Percentiles rank a stretch among this genome's conserved stretches.
These are phyloP conservation scores for Chaetura pelagica DNA, from an alignment of 2,113 vertebrate genomes.

Conservation along the genomic window DNA sequence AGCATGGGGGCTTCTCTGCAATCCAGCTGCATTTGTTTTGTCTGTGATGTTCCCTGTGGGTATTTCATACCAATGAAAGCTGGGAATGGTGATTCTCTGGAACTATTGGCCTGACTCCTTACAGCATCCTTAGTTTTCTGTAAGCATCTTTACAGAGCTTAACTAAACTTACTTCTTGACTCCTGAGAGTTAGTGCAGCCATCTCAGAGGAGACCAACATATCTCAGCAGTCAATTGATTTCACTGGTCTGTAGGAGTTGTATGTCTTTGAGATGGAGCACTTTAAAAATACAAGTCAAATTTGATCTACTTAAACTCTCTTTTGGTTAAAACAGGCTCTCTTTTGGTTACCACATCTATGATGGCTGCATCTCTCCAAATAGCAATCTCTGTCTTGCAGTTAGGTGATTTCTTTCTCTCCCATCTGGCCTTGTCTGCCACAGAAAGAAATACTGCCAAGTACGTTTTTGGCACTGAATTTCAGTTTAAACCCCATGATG, in stretches of 20 bases:
- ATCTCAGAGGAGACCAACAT: rapidly evolving
- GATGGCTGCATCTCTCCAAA: background rate
- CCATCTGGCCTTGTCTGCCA: background rate
- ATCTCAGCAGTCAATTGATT: background rate
- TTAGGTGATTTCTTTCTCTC: background rate
- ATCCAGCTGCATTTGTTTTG: background rate
- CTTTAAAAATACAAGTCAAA: background rate
- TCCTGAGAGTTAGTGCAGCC: background rate
- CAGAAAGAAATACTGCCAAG: background rate
- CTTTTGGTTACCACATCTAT: background rate
- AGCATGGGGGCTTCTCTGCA: background rate
- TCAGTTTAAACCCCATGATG: background rate
- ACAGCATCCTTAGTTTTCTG: background rate
- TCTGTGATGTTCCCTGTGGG: background rate
- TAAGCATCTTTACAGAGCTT: background rate
- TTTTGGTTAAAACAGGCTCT: background rate
- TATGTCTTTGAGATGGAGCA: background rate
- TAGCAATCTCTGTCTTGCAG: background rate
- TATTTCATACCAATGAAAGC: background rate
- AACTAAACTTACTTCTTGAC: background rate
- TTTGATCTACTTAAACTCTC: background rate
- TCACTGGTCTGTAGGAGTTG: background rate
- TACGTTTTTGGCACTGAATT: background rate
- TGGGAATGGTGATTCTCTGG: background rate
- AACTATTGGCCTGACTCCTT: background rate